phyloP scores from a whole-genome alignment of 2,113 vertebrate species.

The Notothenia rossii region DNA sequence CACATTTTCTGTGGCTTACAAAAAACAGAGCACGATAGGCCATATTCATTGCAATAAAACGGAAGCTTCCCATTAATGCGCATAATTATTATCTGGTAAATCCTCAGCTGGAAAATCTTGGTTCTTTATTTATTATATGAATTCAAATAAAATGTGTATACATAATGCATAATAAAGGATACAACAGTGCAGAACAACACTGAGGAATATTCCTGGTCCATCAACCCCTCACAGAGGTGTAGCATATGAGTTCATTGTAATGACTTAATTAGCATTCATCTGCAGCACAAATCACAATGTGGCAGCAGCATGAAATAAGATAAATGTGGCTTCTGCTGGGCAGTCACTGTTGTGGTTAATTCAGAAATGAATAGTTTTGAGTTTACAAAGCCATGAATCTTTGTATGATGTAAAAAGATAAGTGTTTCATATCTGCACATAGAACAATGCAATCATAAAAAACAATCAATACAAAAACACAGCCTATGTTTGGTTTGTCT shows the following conservation, averaged over 20 bases:
- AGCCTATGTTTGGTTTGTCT: no score
- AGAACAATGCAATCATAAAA: constrained; percentile 2
- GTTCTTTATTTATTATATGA: background rate
- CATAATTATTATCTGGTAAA: background rate
- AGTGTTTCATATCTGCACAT: constrained; percentile 25
- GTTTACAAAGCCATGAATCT: constrained; percentile 22
- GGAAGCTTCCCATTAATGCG: background rate
- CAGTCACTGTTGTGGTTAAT: constrained; percentile 38
- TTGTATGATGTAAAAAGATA: constrained; percentile 43
- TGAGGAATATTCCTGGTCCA: background rate
- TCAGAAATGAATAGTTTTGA: constrained; percentile 30
- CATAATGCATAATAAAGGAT: constrained; percentile 13
- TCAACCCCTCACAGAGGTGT: constrained; percentile 3
- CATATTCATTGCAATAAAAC: background rate
- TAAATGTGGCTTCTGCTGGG: constrained; percentile 15
- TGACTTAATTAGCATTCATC: constrained; percentile 57
- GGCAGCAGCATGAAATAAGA: constrained; percentile 29
- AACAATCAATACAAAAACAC: background rate
- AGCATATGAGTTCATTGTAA: constrained; percentile 19
- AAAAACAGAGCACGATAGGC: background rate
- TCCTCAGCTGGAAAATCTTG: background rate
- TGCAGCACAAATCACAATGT: constrained; percentile 27
- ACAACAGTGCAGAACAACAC: background rate
- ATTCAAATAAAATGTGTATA: background rate
- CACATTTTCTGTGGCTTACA: background rate